phyloP scores from a whole-genome alignment of 1,140 invertebrate genomes.

The Odontomachus brunneus region DNA sequence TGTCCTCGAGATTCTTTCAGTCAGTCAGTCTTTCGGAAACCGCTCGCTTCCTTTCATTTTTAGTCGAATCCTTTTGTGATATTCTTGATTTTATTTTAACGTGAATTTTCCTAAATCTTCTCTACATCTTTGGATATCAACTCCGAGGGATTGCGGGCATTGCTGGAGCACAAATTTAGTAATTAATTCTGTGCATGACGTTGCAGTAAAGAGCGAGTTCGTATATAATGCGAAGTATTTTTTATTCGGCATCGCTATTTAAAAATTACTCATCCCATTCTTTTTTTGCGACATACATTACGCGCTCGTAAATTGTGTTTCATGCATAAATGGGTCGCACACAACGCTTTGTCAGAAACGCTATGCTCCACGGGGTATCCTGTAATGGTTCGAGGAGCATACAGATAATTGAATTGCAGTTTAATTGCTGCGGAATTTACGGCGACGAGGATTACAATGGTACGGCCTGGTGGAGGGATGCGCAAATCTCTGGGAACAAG shows the following conservation, averaged over 20 bases:
- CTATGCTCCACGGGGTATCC: slow-evolving; percentile 20
- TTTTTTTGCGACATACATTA: slow-evolving; percentile 8
- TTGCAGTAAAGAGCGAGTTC: neutral
- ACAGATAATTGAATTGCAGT: slow-evolving; percentile 81
- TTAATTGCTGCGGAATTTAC: slow-evolving; percentile 87
- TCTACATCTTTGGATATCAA: no score
- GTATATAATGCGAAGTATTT: neutral
- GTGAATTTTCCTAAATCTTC: no score
- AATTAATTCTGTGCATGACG: slow-evolving; percentile 5
- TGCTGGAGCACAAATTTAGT: neutral
- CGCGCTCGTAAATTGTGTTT: slow-evolving; percentile 26
- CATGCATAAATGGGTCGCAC: slow-evolving; percentile 18
- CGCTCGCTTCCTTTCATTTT: no score
- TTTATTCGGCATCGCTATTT: neutral
- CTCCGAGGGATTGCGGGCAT: neutral
- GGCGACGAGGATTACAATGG: slow-evolving; percentile 85
- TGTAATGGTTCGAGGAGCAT: slow-evolving; percentile 41
- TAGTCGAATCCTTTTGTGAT: no score
- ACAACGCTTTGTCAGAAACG: slow-evolving; percentile 40
- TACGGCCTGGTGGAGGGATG: slow-evolving; percentile 84
- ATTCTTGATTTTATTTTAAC: no score
- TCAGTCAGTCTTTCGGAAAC: no score
- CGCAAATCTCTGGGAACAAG: slow-evolving; percentile 76
- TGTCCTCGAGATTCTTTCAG: no score
- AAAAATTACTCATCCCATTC: neutral